These are phyloP conservation scores for Aphaenogaster ashmeadi DNA, from an alignment of 1,140 invertebrate genomes.

Conservation along the genomic window DNA sequence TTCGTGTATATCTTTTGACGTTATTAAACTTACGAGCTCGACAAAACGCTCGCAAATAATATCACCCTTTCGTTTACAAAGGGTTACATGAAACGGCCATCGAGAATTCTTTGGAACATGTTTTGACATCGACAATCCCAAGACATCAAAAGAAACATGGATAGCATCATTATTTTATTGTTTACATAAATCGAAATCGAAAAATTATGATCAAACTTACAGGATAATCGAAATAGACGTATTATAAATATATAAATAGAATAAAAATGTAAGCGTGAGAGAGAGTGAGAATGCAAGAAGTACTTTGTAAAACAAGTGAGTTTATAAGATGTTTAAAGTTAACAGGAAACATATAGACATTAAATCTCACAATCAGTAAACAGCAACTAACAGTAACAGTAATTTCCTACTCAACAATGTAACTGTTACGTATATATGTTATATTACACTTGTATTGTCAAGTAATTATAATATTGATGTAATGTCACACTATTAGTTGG, in stretches of 20 bases:
- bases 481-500: no score
- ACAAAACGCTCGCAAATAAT: constrained; percentile 29
- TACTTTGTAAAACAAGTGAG: background rate
- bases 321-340: background rate
- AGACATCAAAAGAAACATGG: background rate
- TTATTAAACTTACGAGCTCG: constrained; percentile 28
- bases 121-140: constrained; percentile 19
- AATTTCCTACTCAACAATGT: no score
- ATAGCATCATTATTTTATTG: background rate
- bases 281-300: background rate
- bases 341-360: background rate
- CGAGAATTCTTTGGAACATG: constrained; percentile 16
- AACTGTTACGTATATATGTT: no score
- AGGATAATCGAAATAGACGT: background rate
- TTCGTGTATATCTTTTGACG: constrained; percentile 34
- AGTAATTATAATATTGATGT: no score
- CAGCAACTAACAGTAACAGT: no score
- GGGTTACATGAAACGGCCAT: background rate
- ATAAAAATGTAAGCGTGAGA: background rate
- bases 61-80: constrained; percentile 12
- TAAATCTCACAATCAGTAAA: background rate
- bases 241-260: background rate
- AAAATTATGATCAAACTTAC: background rate
- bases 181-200: background rate
- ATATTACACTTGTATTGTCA: no score